These are phyloP conservation scores for Uloborus diversus DNA, from an alignment of 1,140 invertebrate species.

Conservation along the genomic window DNA sequence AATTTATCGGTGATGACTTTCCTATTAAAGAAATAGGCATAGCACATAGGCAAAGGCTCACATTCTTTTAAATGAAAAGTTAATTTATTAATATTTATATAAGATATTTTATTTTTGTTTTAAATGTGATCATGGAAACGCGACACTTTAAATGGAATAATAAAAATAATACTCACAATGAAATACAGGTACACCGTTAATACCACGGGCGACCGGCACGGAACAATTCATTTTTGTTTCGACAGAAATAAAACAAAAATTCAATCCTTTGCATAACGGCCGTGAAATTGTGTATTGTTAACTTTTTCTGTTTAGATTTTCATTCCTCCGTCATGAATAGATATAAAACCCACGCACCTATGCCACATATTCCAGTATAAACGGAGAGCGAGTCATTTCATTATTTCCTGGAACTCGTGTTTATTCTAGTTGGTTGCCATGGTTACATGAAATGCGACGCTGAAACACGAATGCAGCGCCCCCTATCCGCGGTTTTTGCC, in stretches of 20 bases:
- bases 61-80: too few relatives aligned
- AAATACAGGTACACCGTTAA: too few relatives aligned
- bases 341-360: slow-evolving; percentile 24
- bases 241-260: not conserved
- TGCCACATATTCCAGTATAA: slow-evolving; percentile 8
- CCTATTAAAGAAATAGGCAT: too few relatives aligned
- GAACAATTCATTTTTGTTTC: too few relatives aligned
- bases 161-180: too few relatives aligned
- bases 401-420: slow-evolving; percentile 51
- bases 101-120: too few relatives aligned
- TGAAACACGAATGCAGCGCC: slow-evolving; percentile 33
- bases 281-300: not conserved
- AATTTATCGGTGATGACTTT: too few relatives aligned
- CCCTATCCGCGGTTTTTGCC: slow-evolving; percentile 46
- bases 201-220: too few relatives aligned
- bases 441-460: slow-evolving; percentile 45
- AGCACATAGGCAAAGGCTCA: too few relatives aligned
- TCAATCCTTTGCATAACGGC: slow-evolving; percentile 1
- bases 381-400: slow-evolving; percentile 35
- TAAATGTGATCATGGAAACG: too few relatives aligned
- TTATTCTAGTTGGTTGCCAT: slow-evolving; percentile 51
- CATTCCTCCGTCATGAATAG: slow-evolving; percentile 18
- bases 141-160: too few relatives aligned
- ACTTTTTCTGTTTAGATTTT: not conserved
- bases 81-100: too few relatives aligned